A percentile compares a stretch with the other conserved stretches of the same genome.
phyloP scores from a whole-genome alignment of 2,888 invertebrate species.

The Drosophila meridionalis region DNA sequence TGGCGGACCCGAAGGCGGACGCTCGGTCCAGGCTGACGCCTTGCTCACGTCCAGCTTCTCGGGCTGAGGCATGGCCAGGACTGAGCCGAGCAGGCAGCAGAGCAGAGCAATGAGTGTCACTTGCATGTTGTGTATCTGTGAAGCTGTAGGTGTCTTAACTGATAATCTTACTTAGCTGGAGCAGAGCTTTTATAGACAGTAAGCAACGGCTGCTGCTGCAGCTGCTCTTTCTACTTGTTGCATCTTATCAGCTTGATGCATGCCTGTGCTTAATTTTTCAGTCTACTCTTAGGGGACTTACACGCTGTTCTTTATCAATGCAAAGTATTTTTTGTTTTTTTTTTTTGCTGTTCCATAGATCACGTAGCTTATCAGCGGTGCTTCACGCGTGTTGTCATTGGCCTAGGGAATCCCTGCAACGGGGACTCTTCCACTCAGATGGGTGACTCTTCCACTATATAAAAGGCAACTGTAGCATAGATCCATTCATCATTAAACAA shows the following conservation, averaged over 20 bases:
- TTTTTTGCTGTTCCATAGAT: not conserved
- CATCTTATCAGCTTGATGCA: not conserved
- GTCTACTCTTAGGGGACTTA: not conserved
- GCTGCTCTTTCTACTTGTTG: too few species aligned
- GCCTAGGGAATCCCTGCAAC: slow-evolving; percentile 3
- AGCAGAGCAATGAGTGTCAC: slow-evolving; percentile 32
- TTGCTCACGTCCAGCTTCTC: slow-evolving; percentile 13
- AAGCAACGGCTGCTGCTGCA: not conserved
- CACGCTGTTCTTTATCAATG: slow-evolving; percentile 1
- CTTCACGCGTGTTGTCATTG: not conserved
- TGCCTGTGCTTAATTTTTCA: not conserved
- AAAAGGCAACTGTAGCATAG: not conserved
- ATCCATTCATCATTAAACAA: not conserved
- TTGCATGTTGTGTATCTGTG: slow-evolving; percentile 37
- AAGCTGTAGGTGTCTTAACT: slow-evolving; percentile 30
- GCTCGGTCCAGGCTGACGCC: slow-evolving; percentile 10
- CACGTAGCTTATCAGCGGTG: not conserved
- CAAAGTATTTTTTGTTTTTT: too few species aligned
- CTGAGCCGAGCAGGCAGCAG: slow-evolving; percentile 37
- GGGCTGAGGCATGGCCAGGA: slow-evolving; percentile 40
- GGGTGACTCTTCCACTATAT: not conserved
- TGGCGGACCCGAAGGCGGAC: slow-evolving; percentile 12
- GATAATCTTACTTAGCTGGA: slow-evolving; percentile 6
- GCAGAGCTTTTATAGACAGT: slow-evolving; percentile 38
- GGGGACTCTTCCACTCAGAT: not conserved